Percentiles rank a stretch among this genome's conserved stretches.
Evolutionary conservation across 2,797 vertebrate species (phyloP).

Genomic region (Hapalemur alaotrensis): DNA sequence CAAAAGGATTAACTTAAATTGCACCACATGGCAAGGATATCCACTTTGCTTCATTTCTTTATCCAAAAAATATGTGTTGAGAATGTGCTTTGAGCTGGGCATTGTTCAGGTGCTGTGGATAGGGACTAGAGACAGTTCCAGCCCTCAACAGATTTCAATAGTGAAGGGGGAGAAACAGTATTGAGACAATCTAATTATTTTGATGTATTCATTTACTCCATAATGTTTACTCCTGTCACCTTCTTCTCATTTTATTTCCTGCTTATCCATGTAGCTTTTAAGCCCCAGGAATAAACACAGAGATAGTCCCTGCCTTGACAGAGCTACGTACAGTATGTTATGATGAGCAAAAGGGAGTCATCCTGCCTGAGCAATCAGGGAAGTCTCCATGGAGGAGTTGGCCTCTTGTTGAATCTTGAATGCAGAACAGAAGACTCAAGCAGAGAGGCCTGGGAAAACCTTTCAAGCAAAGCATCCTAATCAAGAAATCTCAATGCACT

Average conservation of each 20-base stretch:
- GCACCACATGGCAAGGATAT: neutral
- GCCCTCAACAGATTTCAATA: neutral
- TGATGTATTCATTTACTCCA: neutral
- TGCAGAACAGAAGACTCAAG: neutral
- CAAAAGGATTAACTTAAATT: conserved; percentile 6
- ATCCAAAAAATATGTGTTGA: neutral
- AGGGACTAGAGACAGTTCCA: neutral
- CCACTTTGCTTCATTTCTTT: neutral
- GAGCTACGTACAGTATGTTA: neutral
- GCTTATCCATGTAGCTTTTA: no score
- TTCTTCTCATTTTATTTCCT: no score
- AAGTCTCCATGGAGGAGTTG: neutral
- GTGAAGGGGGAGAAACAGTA: neutral
- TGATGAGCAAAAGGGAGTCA: neutral
- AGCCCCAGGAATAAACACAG: neutral
- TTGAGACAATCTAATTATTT: neutral
- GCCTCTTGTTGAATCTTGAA: neutral
- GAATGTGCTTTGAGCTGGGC: neutral
- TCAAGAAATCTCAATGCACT: neutral
- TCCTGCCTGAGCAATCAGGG: neutral
- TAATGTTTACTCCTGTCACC: no score
- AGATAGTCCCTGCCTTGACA: neutral
- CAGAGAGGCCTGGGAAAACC: neutral
- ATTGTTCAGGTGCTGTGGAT: neutral
- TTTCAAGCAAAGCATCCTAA: neutral